Percentiles rank a stretch among this genome's conserved stretches.
Evolutionary conservation across 2,113 vertebrate species (phyloP).

Genomic region (Felis chaus): DNA sequence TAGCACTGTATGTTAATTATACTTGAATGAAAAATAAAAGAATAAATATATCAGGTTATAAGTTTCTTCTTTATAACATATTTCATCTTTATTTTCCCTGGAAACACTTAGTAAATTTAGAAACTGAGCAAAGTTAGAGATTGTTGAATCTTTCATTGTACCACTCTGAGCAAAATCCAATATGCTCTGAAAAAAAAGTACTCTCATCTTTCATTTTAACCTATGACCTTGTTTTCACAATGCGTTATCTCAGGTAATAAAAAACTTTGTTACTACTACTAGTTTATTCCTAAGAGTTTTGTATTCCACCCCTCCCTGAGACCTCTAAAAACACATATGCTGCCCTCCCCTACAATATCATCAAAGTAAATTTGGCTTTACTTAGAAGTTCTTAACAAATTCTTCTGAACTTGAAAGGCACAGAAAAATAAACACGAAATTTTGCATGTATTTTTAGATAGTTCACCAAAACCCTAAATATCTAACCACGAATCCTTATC

Average conservation of each 20-base stretch:
- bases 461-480: neutral
- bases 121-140: neutral
- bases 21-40: neutral
- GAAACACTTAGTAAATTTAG: conserved; percentile 21
- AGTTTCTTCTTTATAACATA: neutral
- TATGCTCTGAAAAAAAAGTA: neutral
- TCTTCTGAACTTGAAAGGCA: conserved; percentile 31
- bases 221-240: conserved; percentile 13
- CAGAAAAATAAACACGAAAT: neutral
- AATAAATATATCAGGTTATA: neutral
- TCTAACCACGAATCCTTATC: neutral
- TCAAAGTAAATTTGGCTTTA: neutral
- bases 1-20: neutral
- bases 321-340: neutral
- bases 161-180: conserved; percentile 17
- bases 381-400: neutral
- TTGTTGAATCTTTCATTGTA: neutral
- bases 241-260: conserved; percentile 12
- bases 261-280: neutral
- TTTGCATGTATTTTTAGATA: neutral
- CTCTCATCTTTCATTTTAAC: neutral
- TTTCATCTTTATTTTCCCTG: neutral
- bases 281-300: neutral
- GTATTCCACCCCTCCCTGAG: neutral
- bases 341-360: neutral